These are phyloP conservation scores for Chaetura pelagica DNA, from an alignment of 2,113 vertebrate species.

Conservation along the genomic window DNA sequence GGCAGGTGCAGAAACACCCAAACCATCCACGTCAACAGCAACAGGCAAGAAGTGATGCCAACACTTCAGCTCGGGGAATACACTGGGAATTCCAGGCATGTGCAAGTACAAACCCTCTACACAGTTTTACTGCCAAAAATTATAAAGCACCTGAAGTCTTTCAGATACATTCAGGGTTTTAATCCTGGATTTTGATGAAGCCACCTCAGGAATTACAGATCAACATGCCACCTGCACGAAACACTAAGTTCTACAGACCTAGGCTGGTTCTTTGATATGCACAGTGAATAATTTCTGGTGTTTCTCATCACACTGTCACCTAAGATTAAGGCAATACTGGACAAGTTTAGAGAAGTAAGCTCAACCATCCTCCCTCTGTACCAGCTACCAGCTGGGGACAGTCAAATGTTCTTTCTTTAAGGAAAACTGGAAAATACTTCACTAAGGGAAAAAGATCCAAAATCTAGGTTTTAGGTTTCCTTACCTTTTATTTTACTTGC, in stretches of 20 bases:
- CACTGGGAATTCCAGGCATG: neutral
- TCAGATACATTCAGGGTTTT: neutral
- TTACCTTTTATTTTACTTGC: neutral
- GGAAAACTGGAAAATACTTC: neutral
- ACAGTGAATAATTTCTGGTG: neutral
- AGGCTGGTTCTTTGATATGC: neutral
- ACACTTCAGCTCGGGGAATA: neutral
- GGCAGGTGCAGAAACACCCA: neutral
- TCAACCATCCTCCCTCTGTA: neutral
- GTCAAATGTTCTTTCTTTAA: neutral
- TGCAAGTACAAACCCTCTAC: neutral
- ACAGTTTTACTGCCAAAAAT: neutral
- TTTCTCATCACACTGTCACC: neutral
- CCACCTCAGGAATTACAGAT: neutral
- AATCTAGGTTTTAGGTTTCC: neutral
- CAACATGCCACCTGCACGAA: neutral
- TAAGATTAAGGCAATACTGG: neutral
- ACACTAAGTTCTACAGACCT: neutral
- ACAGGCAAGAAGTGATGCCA: neutral
- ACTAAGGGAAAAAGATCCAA: neutral
- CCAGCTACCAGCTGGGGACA: neutral
- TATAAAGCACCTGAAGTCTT: neutral
- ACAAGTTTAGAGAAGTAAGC: neutral
- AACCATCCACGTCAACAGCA: neutral
- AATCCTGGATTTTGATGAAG: neutral